A percentile compares a stretch with the other conserved stretches of the same genome.
Conservation (phyloP, 2,113 vertebrate species). For the Colius striatus region DNA sequence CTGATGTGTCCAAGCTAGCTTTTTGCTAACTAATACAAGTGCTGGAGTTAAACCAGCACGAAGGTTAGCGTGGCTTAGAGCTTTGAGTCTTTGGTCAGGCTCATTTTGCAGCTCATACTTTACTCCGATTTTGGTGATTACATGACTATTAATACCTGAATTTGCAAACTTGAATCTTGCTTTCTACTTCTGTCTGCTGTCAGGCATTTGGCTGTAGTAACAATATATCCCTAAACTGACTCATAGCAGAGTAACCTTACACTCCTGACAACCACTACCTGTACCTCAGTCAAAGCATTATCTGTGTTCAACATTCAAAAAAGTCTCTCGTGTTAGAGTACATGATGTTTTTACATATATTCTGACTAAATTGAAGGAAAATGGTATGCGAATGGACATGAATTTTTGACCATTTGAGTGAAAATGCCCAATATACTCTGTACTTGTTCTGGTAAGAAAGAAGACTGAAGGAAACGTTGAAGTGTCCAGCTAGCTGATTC, state of each 20-base stretch:
- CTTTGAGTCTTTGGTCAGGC: not conserved
- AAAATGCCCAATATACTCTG: not conserved
- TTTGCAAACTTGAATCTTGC: not conserved
- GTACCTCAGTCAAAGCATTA: not conserved
- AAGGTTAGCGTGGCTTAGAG: not conserved
- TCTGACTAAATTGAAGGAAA: not conserved
- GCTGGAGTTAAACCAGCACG: not conserved
- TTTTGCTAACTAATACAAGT: not conserved
- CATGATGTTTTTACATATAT: not conserved
- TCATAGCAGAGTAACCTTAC: not conserved
- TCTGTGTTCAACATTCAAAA: not conserved
- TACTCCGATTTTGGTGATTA: not conserved
- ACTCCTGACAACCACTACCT: not conserved
- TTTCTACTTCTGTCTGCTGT: not conserved
- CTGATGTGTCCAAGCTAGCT: not conserved
- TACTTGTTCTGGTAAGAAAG: not conserved
- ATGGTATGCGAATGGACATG: not conserved
- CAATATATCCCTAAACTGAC: not conserved
- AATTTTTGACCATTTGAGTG: not conserved
- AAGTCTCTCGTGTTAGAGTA: not conserved
- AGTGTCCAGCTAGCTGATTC: not conserved
- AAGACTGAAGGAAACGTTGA: not conserved
- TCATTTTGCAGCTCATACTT: not conserved
- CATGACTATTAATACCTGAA: accelerated
- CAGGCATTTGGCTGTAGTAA: not conserved